Conservation (phyloP, 2,113 vertebrate genomes). For the Thalassoma bifasciatum region DNA sequence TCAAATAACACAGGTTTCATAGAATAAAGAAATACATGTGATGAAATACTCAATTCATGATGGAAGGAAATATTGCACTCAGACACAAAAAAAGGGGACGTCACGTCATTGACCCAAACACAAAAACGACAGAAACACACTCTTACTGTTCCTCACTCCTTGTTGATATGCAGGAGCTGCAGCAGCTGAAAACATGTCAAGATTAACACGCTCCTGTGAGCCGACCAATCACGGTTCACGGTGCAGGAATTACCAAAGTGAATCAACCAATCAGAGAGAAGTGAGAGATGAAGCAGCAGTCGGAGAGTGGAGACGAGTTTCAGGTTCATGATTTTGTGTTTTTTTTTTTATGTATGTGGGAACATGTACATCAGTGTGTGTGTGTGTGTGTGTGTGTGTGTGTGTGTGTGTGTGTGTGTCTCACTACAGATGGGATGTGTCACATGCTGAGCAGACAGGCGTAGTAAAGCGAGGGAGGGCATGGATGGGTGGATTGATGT, state of each 20-base stretch:
- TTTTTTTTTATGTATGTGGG: neutral
- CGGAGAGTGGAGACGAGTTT: conserved; percentile 9
- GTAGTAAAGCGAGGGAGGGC: conserved; percentile 21
- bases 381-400: conserved; percentile 6
- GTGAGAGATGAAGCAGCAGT: conserved; percentile 36
- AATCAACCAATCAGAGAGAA: conserved; percentile 41
- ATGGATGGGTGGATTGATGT: conserved; percentile 8
- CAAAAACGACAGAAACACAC: neutral
- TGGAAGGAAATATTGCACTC: too few relatives aligned
- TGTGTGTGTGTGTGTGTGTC: too few relatives aligned
- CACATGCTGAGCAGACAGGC: conserved; percentile 59
- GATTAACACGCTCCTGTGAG: conserved; percentile 47
- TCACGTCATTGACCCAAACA: neutral
- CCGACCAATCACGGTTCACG: conserved; percentile 59
- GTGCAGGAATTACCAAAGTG: conserved; percentile 42
- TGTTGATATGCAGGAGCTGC: conserved; percentile 43
- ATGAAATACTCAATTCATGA: too few relatives aligned
- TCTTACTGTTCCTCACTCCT: conserved; percentile 2
- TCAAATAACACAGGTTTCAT: too few relatives aligned
- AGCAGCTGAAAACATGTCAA: conserved; percentile 35
- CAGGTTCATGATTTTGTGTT: conserved; percentile 1
- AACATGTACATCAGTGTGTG: neutral
- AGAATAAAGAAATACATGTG: too few relatives aligned
- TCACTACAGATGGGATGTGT: conserved; percentile 69
- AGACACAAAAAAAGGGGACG: too few relatives aligned